Evolutionary conservation across 1,140 invertebrate species (phyloP).

Genomic region (Bombus cullumanus): DNA sequence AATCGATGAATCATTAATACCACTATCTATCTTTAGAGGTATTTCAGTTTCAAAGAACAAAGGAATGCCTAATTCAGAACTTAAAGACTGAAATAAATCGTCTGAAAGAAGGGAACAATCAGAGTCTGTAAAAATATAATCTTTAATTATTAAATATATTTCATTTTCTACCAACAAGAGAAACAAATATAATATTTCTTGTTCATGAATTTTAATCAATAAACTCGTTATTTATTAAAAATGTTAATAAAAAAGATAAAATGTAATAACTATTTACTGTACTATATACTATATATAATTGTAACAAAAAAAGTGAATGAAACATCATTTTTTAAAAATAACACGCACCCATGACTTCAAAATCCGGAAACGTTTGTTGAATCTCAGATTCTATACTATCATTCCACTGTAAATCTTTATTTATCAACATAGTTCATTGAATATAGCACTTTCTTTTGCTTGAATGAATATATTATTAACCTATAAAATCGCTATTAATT

Average conservation of each 20-base stretch:
- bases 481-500: not conserved
- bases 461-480: slow-evolving; percentile 16
- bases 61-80: slow-evolving; percentile 75
- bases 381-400: slow-evolving; percentile 50
- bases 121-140: not conserved
- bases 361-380: slow-evolving; percentile 71
- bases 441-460: not conserved
- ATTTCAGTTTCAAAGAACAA: slow-evolving; percentile 63
- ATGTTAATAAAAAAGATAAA: not conserved
- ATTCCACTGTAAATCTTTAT: slow-evolving; percentile 65
- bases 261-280: not conserved
- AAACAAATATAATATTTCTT: not conserved
- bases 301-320: not conserved
- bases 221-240: not conserved
- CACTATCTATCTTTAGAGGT: slow-evolving; percentile 50
- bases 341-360: slow-evolving; percentile 65
- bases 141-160: not conserved
- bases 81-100: slow-evolving; percentile 75
- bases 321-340: not conserved
- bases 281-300: not conserved
- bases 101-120: slow-evolving; percentile 51
- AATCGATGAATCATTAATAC: slow-evolving; percentile 53
- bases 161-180: not conserved
- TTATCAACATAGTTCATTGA: slow-evolving; percentile 61
- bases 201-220: not conserved